Percentiles rank a stretch among this genome's conserved stretches.
phyloP scores from a whole-genome alignment of 2,888 invertebrate genomes.

The Noctua comes region DNA sequence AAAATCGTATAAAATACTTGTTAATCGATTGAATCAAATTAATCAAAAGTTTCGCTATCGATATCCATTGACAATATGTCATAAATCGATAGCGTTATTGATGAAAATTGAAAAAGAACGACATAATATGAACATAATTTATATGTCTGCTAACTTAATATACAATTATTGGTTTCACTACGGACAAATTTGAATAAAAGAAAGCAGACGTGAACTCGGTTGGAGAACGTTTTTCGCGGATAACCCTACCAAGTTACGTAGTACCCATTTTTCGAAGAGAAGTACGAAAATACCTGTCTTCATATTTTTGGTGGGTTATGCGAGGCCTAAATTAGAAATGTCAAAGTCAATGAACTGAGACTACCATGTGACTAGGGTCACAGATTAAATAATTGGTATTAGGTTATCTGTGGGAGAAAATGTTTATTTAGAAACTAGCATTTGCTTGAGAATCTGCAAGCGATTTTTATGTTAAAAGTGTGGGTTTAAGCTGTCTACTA shows the following conservation, averaged over 20 bases:
- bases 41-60: conserved; percentile 45
- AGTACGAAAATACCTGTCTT: conserved; percentile 41
- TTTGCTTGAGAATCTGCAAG: conserved; percentile 29
- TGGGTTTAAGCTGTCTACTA: conserved; percentile 32
- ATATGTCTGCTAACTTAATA: conserved; percentile 73
- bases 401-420: conserved; percentile 63
- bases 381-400: conserved; percentile 64
- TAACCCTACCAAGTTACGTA: conserved; percentile 63
- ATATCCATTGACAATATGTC: conserved; percentile 31
- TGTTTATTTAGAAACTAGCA: conserved; percentile 57
- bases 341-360: conserved; percentile 78
- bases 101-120: conserved; percentile 53
- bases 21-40: conserved; percentile 27
- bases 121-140: conserved; percentile 66
- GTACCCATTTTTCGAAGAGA: conserved; percentile 52
- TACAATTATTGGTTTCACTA: conserved; percentile 76
- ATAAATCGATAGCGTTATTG: conserved; percentile 52
- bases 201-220: conserved; percentile 73
- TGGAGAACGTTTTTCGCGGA: conserved; percentile 70
- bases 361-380: conserved; percentile 67
- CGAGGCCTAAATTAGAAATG: conserved; percentile 77
- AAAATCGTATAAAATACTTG: conserved; percentile 20
- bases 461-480: conserved; percentile 23
- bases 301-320: conserved; percentile 63
- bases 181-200: conserved; percentile 78